Base-by-base conservation (phyloP, 2,888 invertebrate species). In the Sicus ferrugineus region DNA sequence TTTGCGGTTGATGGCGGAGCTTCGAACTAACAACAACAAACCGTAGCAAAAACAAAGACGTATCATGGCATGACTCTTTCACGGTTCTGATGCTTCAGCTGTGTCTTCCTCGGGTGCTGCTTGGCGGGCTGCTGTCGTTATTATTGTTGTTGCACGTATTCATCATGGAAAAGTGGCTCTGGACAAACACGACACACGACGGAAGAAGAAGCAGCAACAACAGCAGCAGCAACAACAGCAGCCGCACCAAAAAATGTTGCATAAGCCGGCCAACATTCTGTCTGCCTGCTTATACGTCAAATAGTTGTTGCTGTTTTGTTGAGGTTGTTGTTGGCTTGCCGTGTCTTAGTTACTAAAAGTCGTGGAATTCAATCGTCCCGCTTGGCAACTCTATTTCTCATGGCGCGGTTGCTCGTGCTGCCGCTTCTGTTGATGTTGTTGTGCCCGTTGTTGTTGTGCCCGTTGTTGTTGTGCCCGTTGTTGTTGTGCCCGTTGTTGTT, bases 361-460 rank as follows among this genome's bases (percentile, higher is more conserved):
- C 26, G 34, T 34, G 38, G 59, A 34, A 42, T 23, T 34, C 7
- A 34, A 19, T 42, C 6, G 19, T 23, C 23, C 14, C 9, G 26
- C 19, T 5, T 38, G 38, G 42, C 59, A 21, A 28, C 54, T 21
- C 21, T 23, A 38, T 62, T 69, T 63, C n/a, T 19, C 19, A 7
- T 21, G 23, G 19, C 23, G 58, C 34, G 21, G 61, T 19, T 38
- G 59, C 23, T 5, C 14, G 14, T 61, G 38, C 23, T 34, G 52
- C 11, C 31, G 78, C 75, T 74, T 73, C 77, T 78, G 75, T 77
- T 76, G 78, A 26, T 46, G 28, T 65, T 34, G 56, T 30, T 67
- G n/a, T n/a, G n/a, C n/a, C n/a, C n/a, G n/a, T n/a, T n/a, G n/a
- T n/a, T n/a, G n/a, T n/a, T n/a, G n/a, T n/a, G n/a, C n/a, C n/a